Evolutionary conservation across 2,113 vertebrate species (phyloP).

Genomic region (Accipiter cooperii): DNA sequence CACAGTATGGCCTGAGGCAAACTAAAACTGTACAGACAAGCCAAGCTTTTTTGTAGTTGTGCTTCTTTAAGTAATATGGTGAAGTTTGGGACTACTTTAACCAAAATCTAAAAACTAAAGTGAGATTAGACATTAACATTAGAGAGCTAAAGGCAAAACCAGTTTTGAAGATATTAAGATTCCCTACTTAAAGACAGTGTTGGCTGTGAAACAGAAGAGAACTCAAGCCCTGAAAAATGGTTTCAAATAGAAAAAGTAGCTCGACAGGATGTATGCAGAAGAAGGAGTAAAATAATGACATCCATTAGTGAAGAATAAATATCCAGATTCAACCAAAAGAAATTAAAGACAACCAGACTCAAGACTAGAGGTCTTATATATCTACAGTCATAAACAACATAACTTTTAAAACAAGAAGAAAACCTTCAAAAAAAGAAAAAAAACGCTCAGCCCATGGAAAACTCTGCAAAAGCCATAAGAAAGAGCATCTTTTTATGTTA

Average conservation of each 20-base stretch:
- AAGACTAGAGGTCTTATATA: background rate
- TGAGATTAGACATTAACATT: background rate
- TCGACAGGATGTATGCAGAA: background rate
- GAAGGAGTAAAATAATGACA: background rate
- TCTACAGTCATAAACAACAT: background rate
- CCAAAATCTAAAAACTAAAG: background rate
- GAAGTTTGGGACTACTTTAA: background rate
- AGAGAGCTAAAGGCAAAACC: background rate
- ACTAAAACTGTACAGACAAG: background rate
- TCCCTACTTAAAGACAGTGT: background rate
- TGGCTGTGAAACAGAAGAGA: background rate
- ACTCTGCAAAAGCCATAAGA: background rate
- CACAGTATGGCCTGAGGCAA: background rate
- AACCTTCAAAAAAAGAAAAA: background rate
- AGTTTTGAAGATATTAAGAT: background rate
- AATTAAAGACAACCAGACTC: background rate
- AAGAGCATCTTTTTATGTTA: background rate
- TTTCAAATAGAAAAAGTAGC: background rate
- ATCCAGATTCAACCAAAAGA: background rate
- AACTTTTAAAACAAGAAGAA: background rate
- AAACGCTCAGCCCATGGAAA: background rate
- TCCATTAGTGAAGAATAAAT: background rate
- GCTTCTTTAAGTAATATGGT: background rate
- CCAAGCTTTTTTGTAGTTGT: background rate
- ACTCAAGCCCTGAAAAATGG: background rate